Base-by-base conservation (phyloP, 2,113 vertebrate species). In the Nerophis lumbriciformis region DNA sequence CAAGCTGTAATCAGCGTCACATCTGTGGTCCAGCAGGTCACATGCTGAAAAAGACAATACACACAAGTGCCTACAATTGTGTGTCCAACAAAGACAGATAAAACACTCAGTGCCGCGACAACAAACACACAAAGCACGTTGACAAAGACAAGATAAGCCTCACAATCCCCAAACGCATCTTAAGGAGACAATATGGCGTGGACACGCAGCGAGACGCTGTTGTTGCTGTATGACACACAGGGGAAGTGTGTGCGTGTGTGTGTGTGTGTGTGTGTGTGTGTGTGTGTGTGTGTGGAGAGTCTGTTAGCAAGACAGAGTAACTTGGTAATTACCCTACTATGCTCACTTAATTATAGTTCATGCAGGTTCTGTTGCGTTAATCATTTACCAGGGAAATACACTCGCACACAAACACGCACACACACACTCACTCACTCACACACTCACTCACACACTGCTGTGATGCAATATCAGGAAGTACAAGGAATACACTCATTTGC, bases 251-350 rank as follows among this genome's bases (percentile, higher is more conserved):
- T 38, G 48, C 9, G 50, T 21, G 56, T 19, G 10, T 48, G 38
- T 14, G 13, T 58, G 49, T 11, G 53, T n/a, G 37, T 39, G 54
- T 56, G 54, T 56, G 9, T 52, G 19, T 28, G 50, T 21, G 19
- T 53, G 21, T 13, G 28, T 53, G 35, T 6, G 11, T 53, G 48
- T 35, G 54, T 19, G 42, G 38, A 57, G 64, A 35, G 72, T 80
- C 75, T 87, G 79, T 81, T 80, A 80, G 76, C 76, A 83, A 74
- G 77, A 71, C 79, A 47, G 77, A 85, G 82, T 77, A 84, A 77
- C 82, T 86, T 82, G 62, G 83, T 87, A 85, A 90, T 90, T 90
- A 90, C 86, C 85, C 84, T 77, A 76, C 80, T 82, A 80, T 86
- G 85, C 80, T 83, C 28, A 28, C 85, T 85, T 90, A 81, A 91